phyloP scores from a whole-genome alignment of 2,797 vertebrate species.

The Bradypodion ventrale region DNA sequence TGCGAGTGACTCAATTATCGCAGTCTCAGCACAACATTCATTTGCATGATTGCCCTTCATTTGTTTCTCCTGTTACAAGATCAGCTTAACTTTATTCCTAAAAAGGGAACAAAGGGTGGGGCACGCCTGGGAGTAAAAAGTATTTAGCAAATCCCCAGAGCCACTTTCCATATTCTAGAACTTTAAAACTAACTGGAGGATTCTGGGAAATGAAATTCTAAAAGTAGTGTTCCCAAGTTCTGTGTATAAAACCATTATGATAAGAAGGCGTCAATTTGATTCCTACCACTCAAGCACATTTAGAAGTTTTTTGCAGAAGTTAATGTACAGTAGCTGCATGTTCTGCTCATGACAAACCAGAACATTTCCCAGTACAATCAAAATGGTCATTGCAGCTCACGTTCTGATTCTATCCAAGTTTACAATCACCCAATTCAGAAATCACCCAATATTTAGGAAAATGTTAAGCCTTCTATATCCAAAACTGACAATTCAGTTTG shows the following conservation, averaged over 20 bases:
- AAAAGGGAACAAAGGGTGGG: too few relatives aligned
- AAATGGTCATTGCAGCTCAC: background rate
- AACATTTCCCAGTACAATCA: background rate
- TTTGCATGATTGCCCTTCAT: background rate
- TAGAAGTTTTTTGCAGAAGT: background rate
- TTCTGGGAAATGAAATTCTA: background rate
- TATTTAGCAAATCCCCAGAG: too few relatives aligned
- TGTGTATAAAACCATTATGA: too few relatives aligned
- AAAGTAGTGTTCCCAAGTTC: too few relatives aligned
- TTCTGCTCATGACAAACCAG: background rate
- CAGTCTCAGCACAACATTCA: background rate
- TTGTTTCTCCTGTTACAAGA: background rate
- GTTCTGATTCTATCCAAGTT: background rate
- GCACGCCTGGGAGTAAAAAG: too few relatives aligned
- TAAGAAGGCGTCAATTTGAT: background rate
- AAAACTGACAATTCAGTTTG: too few relatives aligned
- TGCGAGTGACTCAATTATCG: constrained; percentile 38
- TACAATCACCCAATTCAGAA: background rate
- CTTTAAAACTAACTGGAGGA: too few relatives aligned
- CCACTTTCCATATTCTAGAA: too few relatives aligned
- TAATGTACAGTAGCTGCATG: background rate
- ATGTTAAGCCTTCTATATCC: too few relatives aligned
- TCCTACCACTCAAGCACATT: background rate
- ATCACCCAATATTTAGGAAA: too few relatives aligned
- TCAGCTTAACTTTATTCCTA: background rate